These are phyloP conservation scores for Cantharis lateralis DNA, from an alignment of 2,888 invertebrate species.

Conservation along the genomic window DNA sequence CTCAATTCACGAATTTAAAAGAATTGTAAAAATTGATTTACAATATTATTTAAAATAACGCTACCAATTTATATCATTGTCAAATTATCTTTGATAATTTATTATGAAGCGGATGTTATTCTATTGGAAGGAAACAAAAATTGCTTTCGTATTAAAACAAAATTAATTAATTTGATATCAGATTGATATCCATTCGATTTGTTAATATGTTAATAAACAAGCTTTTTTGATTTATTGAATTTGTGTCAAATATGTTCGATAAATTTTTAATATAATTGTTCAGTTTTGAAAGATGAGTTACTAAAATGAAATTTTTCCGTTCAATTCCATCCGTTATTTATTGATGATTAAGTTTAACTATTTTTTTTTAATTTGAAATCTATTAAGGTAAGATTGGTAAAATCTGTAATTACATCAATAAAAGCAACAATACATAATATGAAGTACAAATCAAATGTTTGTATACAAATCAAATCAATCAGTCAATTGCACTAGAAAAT, in stretches of 20 bases:
- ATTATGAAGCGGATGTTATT: neutral
- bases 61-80: neutral
- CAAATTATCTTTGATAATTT: neutral
- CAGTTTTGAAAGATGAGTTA: neutral
- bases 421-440: neutral
- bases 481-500: neutral
- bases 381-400: neutral
- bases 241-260: neutral
- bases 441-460: neutral
- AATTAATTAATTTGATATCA: neutral
- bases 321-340: neutral
- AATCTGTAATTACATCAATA: neutral
- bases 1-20: neutral
- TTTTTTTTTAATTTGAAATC: neutral
- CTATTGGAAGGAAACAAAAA: neutral
- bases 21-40: neutral
- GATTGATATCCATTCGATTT: neutral
- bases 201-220: neutral
- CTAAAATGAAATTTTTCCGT: neutral
- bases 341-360: neutral
- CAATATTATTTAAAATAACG: no score
- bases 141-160: neutral
- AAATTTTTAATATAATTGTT: neutral
- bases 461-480: neutral
- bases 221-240: neutral